Percentiles rank a stretch among this genome's conserved stretches.
These are phyloP conservation scores for Odontamblyopus rebecca DNA, from an alignment of 2,797 vertebrate genomes.

Conservation along the genomic window DNA sequence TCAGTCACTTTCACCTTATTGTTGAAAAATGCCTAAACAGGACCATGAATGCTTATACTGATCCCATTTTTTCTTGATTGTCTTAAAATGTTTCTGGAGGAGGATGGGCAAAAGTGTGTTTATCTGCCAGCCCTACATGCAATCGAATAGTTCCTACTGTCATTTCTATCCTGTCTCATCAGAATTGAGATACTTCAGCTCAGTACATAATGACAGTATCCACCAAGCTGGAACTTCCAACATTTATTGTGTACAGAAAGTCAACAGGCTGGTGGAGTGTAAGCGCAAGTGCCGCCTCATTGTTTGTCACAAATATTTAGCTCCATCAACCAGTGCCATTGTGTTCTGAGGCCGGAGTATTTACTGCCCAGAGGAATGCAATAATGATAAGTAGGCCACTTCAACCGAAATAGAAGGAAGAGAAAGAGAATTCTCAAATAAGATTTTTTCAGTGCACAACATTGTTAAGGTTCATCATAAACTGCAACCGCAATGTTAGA, in stretches of 20 bases:
- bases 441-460: not conserved
- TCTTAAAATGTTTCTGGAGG: too few relatives aligned
- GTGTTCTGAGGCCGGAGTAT: conserved; percentile 17
- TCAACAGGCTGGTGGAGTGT: conserved; percentile 44
- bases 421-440: conserved; percentile 4
- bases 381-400: conserved; percentile 10
- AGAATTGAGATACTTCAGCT: not conserved
- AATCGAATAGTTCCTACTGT: not conserved
- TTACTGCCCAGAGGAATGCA: conserved; percentile 29
- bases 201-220: conserved; percentile 18
- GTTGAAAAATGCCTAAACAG: too few relatives aligned
- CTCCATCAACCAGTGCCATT: conserved; percentile 24
- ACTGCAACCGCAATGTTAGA: not conserved
- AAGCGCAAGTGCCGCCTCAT: conserved; percentile 20
- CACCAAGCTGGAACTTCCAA: conserved; percentile 3
- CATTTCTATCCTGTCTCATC: not conserved
- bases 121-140: too few relatives aligned
- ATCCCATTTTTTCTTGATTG: too few relatives aligned
- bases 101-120: too few relatives aligned
- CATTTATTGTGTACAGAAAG: conserved; percentile 52
- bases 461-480: not conserved
- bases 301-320: conserved; percentile 32
- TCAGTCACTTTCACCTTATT: too few relatives aligned
- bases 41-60: too few relatives aligned
- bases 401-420: conserved; percentile 8